A percentile compares a stretch with the other conserved stretches of the same genome.
These are phyloP conservation scores for Tipula helvola DNA, from an alignment of 2,888 invertebrate genomes.

Conservation along the genomic window DNA sequence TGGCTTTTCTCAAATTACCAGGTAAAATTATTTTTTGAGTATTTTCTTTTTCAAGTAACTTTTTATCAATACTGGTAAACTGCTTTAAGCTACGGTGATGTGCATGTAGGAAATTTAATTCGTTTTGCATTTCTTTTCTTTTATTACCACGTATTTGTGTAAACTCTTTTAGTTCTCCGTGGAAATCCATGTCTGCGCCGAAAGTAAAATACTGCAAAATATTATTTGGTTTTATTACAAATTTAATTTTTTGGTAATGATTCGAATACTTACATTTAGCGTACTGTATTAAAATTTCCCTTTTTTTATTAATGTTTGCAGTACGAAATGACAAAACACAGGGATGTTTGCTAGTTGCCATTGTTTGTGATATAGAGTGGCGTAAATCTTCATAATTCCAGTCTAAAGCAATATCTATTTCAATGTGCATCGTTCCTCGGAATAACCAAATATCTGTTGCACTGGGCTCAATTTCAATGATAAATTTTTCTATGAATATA, in stretches of 20 bases:
- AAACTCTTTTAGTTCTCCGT: background rate
- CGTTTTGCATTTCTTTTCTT: background rate
- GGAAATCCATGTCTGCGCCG: background rate
- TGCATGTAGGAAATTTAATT: background rate
- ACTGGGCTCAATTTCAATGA: background rate
- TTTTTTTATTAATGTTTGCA: background rate
- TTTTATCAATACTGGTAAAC: background rate
- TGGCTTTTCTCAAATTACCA: background rate
- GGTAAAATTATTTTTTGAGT: background rate
- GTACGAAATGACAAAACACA: background rate
- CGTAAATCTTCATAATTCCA: background rate
- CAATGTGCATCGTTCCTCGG: background rate
- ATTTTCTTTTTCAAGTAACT: background rate
- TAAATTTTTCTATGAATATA: background rate
- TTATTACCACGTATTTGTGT: background rate
- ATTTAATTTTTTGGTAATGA: background rate
- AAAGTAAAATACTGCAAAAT: background rate
- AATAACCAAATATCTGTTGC: background rate
- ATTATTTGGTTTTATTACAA: background rate
- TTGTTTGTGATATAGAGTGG: background rate
- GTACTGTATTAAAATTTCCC: background rate
- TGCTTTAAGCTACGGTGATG: background rate
- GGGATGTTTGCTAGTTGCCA: background rate
- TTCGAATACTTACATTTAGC: background rate
- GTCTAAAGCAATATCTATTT: background rate